Base-by-base conservation (phyloP, 2,113 vertebrate genomes). In the Oncorhynchus mykiss region DNA sequence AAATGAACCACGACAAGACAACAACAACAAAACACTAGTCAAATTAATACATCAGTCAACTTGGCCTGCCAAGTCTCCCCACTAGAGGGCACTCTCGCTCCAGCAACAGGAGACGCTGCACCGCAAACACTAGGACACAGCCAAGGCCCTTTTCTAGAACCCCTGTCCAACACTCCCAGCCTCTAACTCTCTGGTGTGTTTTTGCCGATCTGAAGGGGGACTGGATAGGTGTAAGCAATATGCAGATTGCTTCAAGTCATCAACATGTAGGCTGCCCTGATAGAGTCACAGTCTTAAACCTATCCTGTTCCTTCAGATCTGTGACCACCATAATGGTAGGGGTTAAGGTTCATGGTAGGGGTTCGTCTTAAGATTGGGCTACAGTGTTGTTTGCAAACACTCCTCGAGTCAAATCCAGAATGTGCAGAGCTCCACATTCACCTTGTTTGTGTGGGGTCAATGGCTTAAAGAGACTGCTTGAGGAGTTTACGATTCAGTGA, bases 51-150 rank as follows among this genome's bases (percentile, higher is more conserved):
- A 80, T 64, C 86, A 72, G 59, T 82, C 62, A 93, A 94, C 95
- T 93, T 91, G 95, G 95, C 96, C 96, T 92, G 95, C 96, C 95
- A 96, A 95, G 95, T 92, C 84, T 88, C 82, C 85, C 84, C 93
- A 84, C 80, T 86, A 91, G 91, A 88, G 84, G 92, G 80, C 90
- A 87, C 89, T 91, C 88, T 89, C 73, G 81, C 87, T 88, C 86
- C 81, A 90, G 87, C 72, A 67, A 87, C 71, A 80, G 78, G 71
- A 24, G 31, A 88, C 51, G 74, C 80, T 72, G 82, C 85, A 89
- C 91, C 77, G 89, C 91, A 92, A 91, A 89, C 80, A 75, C 78
- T 69, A 67, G 85, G 82, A 89, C 86, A 90, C 85, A 74, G 83
- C 84, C 49, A 16, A 3, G 13, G 49, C 49, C 49, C 49, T 5